Evolutionary conservation across 2,113 vertebrate species (phyloP).

Genomic region (Alosa alosa): DNA sequence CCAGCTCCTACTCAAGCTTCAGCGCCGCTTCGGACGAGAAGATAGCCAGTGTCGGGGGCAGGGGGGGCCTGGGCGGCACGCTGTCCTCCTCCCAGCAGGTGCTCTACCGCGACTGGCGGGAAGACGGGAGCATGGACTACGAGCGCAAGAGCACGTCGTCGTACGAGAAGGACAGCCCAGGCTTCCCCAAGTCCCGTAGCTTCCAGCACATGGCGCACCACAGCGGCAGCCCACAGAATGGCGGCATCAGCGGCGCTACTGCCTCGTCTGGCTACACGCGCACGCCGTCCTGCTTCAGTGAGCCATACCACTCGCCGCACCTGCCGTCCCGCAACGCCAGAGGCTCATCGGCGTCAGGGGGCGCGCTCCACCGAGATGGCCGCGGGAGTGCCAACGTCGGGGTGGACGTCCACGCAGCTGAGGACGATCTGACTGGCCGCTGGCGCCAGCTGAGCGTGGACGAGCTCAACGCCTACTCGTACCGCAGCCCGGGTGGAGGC

Average conservation of each 20-base stretch:
- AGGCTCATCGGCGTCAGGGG: slow-evolving; percentile 48
- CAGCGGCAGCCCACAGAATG: slow-evolving; percentile 71
- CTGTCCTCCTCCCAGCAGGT: slow-evolving; percentile 88
- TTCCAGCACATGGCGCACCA: slow-evolving; percentile 76
- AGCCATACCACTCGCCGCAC: slow-evolving; percentile 81
- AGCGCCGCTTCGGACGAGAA: slow-evolving; percentile 88
- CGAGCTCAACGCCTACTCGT: slow-evolving; percentile 83
- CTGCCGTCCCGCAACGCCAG: slow-evolving; percentile 72
- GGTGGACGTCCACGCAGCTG: slow-evolving; percentile 59
- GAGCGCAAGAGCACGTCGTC: slow-evolving; percentile 74
- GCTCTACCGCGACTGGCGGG: slow-evolving; percentile 82
- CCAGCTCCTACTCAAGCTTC: slow-evolving; percentile 93
- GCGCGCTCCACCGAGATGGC: slow-evolving; percentile 67
- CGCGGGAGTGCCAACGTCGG: slow-evolving; percentile 42
- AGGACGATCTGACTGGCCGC: slow-evolving; percentile 76
- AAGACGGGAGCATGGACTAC: slow-evolving; percentile 71
- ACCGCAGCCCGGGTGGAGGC: slow-evolving; percentile 59
- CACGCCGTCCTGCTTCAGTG: slow-evolving; percentile 81
- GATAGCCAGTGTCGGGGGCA: slow-evolving; percentile 64
- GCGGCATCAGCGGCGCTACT: slow-evolving; percentile 17
- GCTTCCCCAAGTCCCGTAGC: slow-evolving; percentile 78
- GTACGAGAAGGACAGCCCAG: slow-evolving; percentile 75
- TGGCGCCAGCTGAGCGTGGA: slow-evolving; percentile 90
- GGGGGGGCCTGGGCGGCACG: slow-evolving; percentile 74
- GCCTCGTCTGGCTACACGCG: slow-evolving; percentile 73